These are phyloP conservation scores for Synanthedon tipuliformis DNA, from an alignment of 2,888 invertebrate species.

Conservation along the genomic window DNA sequence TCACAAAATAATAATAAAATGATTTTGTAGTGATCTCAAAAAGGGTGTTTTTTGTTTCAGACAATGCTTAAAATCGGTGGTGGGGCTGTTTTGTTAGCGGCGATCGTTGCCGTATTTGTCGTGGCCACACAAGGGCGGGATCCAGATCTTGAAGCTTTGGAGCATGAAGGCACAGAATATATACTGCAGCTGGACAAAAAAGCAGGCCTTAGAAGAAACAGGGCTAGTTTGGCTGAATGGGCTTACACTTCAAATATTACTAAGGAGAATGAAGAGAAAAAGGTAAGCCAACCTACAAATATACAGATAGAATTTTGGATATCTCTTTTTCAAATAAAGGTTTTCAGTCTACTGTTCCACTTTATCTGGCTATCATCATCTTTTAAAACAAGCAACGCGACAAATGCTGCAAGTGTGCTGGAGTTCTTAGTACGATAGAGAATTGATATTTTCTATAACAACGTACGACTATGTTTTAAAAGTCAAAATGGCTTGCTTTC, in stretches of 20 bases:
- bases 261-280: constrained; percentile 70
- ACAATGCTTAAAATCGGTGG: constrained; percentile 64
- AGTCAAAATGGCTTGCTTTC: too few relatives aligned
- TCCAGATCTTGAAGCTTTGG: constrained; percentile 63
- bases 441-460: too few relatives aligned
- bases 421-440: too few relatives aligned
- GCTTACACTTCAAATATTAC: constrained; percentile 82
- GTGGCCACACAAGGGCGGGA: constrained; percentile 65
- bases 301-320: too few relatives aligned
- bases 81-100: constrained; percentile 52
- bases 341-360: too few relatives aligned
- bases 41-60: constrained; percentile 23
- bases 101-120: constrained; percentile 60
- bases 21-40: not conserved
- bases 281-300: constrained; percentile 15
- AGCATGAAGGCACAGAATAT: constrained; percentile 72
- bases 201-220: constrained; percentile 69
- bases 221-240: constrained; percentile 76
- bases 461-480: too few relatives aligned
- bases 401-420: too few relatives aligned
- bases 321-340: too few relatives aligned
- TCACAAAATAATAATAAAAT: too few relatives aligned
- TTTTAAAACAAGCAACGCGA: too few relatives aligned
- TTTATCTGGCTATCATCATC: too few relatives aligned
- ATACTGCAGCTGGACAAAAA: constrained; percentile 73